phyloP scores from a whole-genome alignment of 2,113 vertebrate species.

The Todiramphus chloris region DNA sequence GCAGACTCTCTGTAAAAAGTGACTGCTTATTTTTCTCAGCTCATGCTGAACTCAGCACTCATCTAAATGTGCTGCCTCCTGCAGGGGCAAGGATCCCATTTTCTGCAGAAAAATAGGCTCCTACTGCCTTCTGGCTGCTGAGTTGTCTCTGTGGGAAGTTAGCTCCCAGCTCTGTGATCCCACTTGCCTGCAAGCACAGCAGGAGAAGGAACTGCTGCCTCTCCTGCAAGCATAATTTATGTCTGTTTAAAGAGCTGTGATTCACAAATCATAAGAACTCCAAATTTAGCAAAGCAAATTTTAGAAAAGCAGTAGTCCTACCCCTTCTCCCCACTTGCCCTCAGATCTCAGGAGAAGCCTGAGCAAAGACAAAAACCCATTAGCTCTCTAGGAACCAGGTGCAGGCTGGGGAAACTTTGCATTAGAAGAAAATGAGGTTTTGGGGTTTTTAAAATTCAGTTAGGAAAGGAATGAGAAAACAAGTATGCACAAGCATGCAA shows the following conservation, averaged over 20 bases:
- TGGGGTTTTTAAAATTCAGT: neutral
- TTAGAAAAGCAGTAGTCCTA: neutral
- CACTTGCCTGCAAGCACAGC: neutral
- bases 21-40: neutral
- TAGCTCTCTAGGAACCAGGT: neutral
- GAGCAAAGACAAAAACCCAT: neutral
- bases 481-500: neutral
- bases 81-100: neutral
- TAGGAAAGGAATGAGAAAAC: neutral
- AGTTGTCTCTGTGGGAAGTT: neutral
- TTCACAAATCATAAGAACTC: neutral
- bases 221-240: neutral
- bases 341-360: neutral
- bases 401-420: neutral
- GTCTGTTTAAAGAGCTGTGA: constrained; percentile 1
- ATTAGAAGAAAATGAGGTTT: neutral
- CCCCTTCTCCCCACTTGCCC: neutral
- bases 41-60: neutral
- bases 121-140: neutral
- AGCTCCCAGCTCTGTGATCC: neutral
- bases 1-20: neutral
- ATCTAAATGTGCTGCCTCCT: neutral
- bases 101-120: neutral
- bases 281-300: neutral
- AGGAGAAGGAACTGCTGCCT: neutral